Conservation (phyloP, 2,113 vertebrate genomes). For the Gorilla gorilla region DNA sequence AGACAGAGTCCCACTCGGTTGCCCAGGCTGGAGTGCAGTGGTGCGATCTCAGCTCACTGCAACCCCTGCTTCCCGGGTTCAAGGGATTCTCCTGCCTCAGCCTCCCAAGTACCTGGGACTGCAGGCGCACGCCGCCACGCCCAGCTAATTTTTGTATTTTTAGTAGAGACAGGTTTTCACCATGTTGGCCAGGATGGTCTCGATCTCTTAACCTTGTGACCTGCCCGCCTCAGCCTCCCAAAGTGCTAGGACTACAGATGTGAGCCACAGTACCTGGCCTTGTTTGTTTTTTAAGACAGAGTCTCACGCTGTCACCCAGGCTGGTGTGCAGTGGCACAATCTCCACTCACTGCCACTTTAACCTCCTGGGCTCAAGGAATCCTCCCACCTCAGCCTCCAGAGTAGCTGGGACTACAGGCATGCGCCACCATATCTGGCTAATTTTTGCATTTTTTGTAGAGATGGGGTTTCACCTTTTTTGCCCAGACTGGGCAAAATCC, state of each 20-base stretch:
- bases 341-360: no score
- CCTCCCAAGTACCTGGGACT: background rate
- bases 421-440: no score
- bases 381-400: no score
- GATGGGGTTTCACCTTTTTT: no score
- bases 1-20: background rate
- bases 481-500: no score
- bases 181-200: background rate
- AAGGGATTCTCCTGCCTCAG: background rate
- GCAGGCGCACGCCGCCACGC: background rate
- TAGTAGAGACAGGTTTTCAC: background rate
- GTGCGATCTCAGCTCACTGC: no score
- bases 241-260: background rate
- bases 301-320: no score
- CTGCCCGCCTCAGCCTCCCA: background rate
- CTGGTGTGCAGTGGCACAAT: no score
- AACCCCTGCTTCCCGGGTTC: background rate
- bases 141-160: background rate
- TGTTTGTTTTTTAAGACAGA: no score
- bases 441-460: no score
- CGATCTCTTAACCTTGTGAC: background rate
- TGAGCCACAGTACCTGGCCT: background rate
- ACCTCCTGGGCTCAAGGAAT: no score
- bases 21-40: background rate
- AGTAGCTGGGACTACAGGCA: no score